Conservation (phyloP, 2,888 invertebrate species). For the Himalopsyche japonica region DNA sequence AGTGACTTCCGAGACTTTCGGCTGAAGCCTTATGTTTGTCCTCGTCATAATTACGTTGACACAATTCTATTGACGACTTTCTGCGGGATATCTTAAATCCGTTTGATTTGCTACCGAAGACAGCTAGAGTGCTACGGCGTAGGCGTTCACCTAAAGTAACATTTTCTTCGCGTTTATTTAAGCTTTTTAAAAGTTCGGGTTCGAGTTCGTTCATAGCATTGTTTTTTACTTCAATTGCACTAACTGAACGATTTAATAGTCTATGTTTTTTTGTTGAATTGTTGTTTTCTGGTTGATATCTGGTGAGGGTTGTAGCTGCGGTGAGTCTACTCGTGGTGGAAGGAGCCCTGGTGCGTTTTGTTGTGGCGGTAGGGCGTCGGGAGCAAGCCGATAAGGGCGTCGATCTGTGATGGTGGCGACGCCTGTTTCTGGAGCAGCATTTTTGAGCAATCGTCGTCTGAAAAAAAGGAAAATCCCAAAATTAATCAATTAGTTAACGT, state of each 20-base stretch:
- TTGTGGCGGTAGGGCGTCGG: conserved; percentile 36
- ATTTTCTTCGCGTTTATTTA: not conserved
- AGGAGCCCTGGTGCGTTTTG: conserved; percentile 40
- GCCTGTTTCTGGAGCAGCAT: conserved; percentile 45
- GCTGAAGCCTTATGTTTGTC: conserved; percentile 5
- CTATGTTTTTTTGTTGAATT: conserved; percentile 12
- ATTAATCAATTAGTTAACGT: too few species aligned
- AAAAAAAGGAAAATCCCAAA: conserved; percentile 39
- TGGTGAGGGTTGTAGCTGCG: conserved; percentile 34
- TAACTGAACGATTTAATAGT: conserved; percentile 20
- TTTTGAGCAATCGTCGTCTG: conserved; percentile 53
- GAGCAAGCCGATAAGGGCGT: conserved; percentile 42
- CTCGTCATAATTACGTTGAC: not conserved
- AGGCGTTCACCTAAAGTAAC: not conserved
- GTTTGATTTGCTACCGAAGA: conserved; percentile 3
- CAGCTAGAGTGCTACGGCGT: not conserved
- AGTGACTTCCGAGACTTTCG: conserved; percentile 43
- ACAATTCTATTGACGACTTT: not conserved
- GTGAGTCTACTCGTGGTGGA: conserved; percentile 40
- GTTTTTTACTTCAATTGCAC: conserved; percentile 18
- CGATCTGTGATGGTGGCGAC: conserved; percentile 23
- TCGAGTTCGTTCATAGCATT: not conserved
- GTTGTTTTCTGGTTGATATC: conserved; percentile 23
- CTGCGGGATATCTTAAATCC: not conserved
- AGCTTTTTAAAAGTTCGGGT: not conserved